Percentiles rank a stretch among this genome's conserved stretches.
phyloP scores from a whole-genome alignment of 2,888 invertebrate species.

The Steromphala cineraria region DNA sequence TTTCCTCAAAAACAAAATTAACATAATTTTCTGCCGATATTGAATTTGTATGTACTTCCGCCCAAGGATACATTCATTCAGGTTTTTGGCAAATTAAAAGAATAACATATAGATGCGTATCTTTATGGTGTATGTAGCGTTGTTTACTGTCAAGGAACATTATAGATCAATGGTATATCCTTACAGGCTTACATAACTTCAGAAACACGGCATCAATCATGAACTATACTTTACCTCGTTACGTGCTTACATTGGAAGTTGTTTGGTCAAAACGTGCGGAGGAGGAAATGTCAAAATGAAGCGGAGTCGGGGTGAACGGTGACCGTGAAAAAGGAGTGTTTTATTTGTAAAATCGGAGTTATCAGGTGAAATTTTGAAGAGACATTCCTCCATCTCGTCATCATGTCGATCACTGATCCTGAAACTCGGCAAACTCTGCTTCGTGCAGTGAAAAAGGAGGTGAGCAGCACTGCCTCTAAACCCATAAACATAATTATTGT shows the following conservation, averaged over 20 bases:
- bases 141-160: too few species aligned
- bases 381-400: conserved; percentile 5
- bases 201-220: neutral
- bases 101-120: too few species aligned
- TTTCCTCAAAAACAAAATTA: too few species aligned
- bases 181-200: too few species aligned
- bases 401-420: conserved; percentile 53
- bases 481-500: conserved; percentile 34
- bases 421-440: conserved; percentile 84
- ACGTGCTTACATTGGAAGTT: conserved; percentile 17
- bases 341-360: neutral
- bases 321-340: neutral
- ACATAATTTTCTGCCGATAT: neutral
- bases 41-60: neutral
- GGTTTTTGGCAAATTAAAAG: too few species aligned
- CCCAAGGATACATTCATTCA: neutral
- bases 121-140: too few species aligned
- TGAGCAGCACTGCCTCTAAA: conserved; percentile 53
- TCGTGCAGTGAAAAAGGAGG: conserved; percentile 87
- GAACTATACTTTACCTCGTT: neutral
- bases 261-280: conserved; percentile 29
- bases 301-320: neutral
- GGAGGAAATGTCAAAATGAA: conserved; percentile 22
- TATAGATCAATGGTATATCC: too few species aligned
- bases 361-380: neutral